phyloP scores from a whole-genome alignment of 2,113 vertebrate genomes.

The Solenodon paradoxus region DNA sequence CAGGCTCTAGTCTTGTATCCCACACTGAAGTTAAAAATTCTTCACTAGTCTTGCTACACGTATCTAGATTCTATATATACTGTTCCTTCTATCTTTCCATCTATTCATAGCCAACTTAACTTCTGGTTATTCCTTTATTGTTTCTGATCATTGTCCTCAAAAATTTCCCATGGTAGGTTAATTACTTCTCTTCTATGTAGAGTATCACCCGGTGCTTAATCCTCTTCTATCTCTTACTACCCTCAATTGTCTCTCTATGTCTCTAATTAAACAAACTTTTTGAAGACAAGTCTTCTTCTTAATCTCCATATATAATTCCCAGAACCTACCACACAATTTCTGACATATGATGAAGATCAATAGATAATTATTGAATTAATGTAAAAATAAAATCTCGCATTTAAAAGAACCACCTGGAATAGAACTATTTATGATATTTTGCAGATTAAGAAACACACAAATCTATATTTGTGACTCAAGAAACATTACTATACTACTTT shows the following conservation, averaged over 20 bases:
- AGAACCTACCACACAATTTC: background rate
- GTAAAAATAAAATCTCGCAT: background rate
- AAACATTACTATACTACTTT: slow-evolving; percentile 29
- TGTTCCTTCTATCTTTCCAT: background rate
- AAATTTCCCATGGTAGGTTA: background rate
- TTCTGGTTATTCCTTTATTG: background rate
- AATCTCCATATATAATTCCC: background rate
- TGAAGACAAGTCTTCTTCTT: background rate
- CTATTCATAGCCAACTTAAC: background rate
- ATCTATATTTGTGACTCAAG: background rate
- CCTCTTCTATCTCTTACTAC: background rate
- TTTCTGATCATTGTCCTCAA: background rate
- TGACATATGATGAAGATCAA: background rate
- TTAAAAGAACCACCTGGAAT: slow-evolving; percentile 9
- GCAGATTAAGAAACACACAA: slow-evolving; percentile 8
- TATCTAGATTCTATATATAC: background rate
- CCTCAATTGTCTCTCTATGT: background rate
- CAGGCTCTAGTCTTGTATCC: background rate
- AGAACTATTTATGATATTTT: background rate
- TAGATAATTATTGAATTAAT: background rate
- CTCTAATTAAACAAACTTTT: background rate
- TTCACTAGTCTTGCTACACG: background rate
- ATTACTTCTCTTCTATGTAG: background rate
- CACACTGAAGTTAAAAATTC: background rate
- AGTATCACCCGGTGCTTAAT: background rate